Conservation (phyloP, 1,140 invertebrate genomes). For the Drosophila carrolli region DNA sequence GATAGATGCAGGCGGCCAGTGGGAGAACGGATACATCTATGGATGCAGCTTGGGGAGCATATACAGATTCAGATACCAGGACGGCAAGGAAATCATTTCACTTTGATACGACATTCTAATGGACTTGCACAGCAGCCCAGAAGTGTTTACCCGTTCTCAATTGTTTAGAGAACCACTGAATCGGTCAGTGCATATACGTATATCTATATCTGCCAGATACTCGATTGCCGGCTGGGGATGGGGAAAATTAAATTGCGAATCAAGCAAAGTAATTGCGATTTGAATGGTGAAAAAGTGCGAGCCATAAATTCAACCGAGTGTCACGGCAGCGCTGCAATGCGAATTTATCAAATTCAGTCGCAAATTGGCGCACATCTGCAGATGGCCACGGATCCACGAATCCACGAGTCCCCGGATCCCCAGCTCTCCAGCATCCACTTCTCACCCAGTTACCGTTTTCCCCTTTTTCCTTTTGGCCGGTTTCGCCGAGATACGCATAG, state of each 20-base stretch:
- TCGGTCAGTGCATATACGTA: slow-evolving; percentile 41
- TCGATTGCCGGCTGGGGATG: slow-evolving; percentile 15
- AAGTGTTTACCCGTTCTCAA: slow-evolving; percentile 55
- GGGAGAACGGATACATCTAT: slow-evolving; percentile 16
- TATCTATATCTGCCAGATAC: slow-evolving; percentile 48
- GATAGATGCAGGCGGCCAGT: slow-evolving; percentile 73
- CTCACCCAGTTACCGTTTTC: slow-evolving; percentile 33
- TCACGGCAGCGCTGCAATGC: slow-evolving; percentile 73
- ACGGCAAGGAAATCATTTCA: slow-evolving; percentile 16
- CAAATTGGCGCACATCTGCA: slow-evolving; percentile 82
- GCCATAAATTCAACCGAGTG: slow-evolving; percentile 75
- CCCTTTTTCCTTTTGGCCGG: slow-evolving; percentile 35
- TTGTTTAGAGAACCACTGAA: slow-evolving; percentile 68
- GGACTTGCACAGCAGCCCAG: slow-evolving; percentile 24
- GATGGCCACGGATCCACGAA: slow-evolving; percentile 50
- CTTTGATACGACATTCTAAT: slow-evolving; percentile 46
- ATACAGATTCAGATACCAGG: slow-evolving; percentile 19
- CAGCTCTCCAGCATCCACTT: slow-evolving; percentile 13
- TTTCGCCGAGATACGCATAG: slow-evolving; percentile 72
- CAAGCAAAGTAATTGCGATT: slow-evolving; percentile 82
- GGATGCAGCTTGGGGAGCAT: slow-evolving; percentile 10
- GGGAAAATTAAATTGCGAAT: slow-evolving; percentile 77
- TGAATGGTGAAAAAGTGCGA: slow-evolving; percentile 82
- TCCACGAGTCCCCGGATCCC: slow-evolving; percentile 6
- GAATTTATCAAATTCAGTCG: slow-evolving; percentile 82